Percentiles rank a stretch among this genome's conserved stretches.
Evolutionary conservation across 2,113 vertebrate genomes (phyloP).

Genomic region (Sciurus niger): DNA sequence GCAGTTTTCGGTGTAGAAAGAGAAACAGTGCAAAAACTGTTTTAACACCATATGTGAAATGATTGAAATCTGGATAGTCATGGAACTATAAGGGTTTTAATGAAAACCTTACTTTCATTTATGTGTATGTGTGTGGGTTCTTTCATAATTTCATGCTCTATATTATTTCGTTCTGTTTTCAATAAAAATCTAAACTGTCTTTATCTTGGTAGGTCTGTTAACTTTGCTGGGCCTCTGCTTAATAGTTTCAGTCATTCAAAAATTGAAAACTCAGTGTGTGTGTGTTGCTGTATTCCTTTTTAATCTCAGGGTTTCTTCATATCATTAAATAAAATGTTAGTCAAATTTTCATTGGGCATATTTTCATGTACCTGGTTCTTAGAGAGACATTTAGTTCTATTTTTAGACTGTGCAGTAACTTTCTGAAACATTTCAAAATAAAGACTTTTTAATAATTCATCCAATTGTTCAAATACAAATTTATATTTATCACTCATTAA

Average conservation of each 20-base stretch:
- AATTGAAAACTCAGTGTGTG: background rate
- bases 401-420: background rate
- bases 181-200: background rate
- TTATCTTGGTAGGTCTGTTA: background rate
- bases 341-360: background rate
- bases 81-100: background rate
- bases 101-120: background rate
- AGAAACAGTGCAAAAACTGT: background rate
- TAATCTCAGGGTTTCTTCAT: background rate
- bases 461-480: background rate
- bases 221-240: background rate
- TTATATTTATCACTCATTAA: background rate
- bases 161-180: background rate
- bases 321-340: background rate
- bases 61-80: background rate
- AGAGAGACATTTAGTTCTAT: background rate
- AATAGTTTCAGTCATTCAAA: background rate
- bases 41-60: background rate
- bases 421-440: slow-evolving; percentile 36
- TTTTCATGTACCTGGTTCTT: background rate
- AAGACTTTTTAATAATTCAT: background rate
- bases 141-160: background rate
- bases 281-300: background rate
- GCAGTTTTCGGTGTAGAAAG: background rate
- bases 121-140: background rate